These are phyloP conservation scores for Torymus auratus DNA, from an alignment of 2,888 invertebrate genomes.

Conservation along the genomic window DNA sequence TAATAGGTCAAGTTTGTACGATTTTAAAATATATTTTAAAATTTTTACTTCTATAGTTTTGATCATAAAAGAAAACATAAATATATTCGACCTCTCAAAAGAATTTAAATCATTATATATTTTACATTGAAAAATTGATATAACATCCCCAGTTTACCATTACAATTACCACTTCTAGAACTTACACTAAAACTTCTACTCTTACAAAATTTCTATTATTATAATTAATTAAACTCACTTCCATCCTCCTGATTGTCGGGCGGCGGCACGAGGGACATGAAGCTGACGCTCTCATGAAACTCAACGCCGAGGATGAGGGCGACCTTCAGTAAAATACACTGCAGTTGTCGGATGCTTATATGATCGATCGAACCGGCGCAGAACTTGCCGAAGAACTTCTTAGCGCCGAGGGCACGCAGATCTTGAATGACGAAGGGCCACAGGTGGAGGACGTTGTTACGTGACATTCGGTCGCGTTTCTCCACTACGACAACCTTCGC, in stretches of 20 bases:
- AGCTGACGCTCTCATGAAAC: conserved; percentile 94
- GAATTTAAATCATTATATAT: too few relatives aligned
- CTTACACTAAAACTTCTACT: too few relatives aligned
- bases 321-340: conserved; percentile 96
- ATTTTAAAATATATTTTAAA: too few relatives aligned
- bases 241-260: conserved; percentile 79
- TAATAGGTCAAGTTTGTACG: too few relatives aligned
- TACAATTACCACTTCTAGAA: too few relatives aligned
- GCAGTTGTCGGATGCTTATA: conserved; percentile 97
- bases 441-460: conserved; percentile 97
- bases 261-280: conserved; percentile 91
- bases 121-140: too few relatives aligned
- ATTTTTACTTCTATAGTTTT: too few relatives aligned
- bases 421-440: conserved; percentile 99
- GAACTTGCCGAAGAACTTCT: conserved; percentile 99
- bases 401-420: conserved; percentile 93
- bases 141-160: too few relatives aligned
- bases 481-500: conserved; percentile 97
- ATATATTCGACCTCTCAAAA: too few relatives aligned
- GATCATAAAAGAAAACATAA: too few relatives aligned
- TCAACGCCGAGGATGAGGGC: conserved; percentile 96
- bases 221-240: conserved; percentile 75
- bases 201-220: too few relatives aligned
- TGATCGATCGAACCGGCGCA: conserved; percentile 99
- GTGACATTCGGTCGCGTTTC: conserved; percentile 94